phyloP scores from a whole-genome alignment of 2,113 vertebrate genomes.

The Pygoscelis antarcticus region DNA sequence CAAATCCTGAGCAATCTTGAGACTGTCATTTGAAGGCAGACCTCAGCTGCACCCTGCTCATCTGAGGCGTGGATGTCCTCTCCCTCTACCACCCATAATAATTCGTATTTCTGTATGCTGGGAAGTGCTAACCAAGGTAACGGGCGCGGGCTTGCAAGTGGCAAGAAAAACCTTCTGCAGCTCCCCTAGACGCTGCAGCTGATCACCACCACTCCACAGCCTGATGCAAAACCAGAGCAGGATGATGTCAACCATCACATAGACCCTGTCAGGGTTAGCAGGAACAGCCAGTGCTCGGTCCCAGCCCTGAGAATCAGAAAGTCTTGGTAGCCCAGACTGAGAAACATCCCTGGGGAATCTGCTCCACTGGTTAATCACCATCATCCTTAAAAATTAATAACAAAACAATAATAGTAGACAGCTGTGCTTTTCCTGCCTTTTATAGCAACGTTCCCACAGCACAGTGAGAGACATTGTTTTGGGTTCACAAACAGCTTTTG shows the following conservation, averaged over 20 bases:
- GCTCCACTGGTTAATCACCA: not conserved
- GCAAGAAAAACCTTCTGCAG: not conserved
- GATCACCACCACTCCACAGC: not conserved
- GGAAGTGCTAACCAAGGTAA: not conserved
- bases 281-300: not conserved
- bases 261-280: not conserved
- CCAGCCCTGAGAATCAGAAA: not conserved
- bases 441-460: not conserved
- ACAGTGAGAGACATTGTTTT: not conserved
- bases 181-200: not conserved
- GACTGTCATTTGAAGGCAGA: not conserved
- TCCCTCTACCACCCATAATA: not conserved
- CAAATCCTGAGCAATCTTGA: not conserved
- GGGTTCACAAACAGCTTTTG: not conserved
- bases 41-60: not conserved
- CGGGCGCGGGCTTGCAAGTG: not conserved
- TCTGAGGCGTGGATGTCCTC: not conserved
- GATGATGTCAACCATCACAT: not conserved
- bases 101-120: not conserved
- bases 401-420: constrained; percentile 26
- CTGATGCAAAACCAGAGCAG: not conserved
- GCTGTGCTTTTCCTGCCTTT: constrained; percentile 23
- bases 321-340: not conserved
- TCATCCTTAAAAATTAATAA: not conserved
- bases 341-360: not conserved